Base-by-base conservation (phyloP, 2,797 vertebrate genomes). In the Lepus townsendii region DNA sequence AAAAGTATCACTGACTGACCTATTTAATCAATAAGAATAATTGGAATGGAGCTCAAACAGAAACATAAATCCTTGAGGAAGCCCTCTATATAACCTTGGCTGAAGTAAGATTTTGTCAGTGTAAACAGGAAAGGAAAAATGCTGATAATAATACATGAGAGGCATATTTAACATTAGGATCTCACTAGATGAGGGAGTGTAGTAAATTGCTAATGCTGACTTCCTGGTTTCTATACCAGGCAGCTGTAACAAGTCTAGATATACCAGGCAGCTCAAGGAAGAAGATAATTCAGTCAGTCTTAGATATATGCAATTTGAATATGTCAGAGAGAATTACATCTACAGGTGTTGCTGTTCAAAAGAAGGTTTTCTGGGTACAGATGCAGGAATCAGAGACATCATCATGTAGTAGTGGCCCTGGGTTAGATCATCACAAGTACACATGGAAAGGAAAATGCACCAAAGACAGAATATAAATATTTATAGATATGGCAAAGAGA, bases 21-120 rank as follows among this genome's bases (percentile, higher is more conserved):
- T 84, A 90, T 83, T 66, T 90, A 88, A 89, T 79, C 52, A 87
- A 47, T 77, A 88, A 92, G 20, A 52, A 91, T 10, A 22, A 83
- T 30, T 54, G 20, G 42, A 73, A 73, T 24, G 50, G 8, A 88
- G 16, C 32, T 42, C 66, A 27, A 60, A 91, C 19, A 75, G 47
- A 84, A 95, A 93, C 60, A 85, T 3, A 88, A 22, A 93, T 57
- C 30, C 22, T 16, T 62, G 57, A 84, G 24, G 54, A 92, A 82
- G 52, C n/a, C 84, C 32, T 86, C 91, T 78, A 93, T 90, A 91
- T 69, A 76, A 78, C 71, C 35, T 62, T 94, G 42, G 63, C 30
- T 92, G n/a, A 95, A 90, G 27, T 83, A 90, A 92, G 47, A 73
- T 19, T 42, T 17, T 38, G 11, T 47, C 69, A 76, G 89, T 83